Evolutionary conservation across 1,140 invertebrate species (phyloP).

Genomic region (Formica selysi): DNA sequence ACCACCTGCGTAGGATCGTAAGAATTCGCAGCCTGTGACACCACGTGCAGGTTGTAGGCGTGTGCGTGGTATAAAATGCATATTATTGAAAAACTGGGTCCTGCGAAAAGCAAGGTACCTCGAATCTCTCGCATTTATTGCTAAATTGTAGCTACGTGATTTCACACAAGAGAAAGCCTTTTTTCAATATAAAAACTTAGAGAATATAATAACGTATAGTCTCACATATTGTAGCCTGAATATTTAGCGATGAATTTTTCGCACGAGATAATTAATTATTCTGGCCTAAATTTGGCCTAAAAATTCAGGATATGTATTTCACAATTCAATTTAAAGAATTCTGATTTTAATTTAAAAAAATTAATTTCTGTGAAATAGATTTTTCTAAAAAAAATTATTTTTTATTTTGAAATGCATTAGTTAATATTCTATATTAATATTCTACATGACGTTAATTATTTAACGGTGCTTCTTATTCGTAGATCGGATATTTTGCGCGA

Average conservation of each 20-base stretch:
- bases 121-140: background rate
- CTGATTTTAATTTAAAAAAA: background rate
- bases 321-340: background rate
- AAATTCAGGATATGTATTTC: background rate
- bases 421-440: background rate
- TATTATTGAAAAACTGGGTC: conserved; percentile 53
- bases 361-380: background rate
- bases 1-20: conserved; percentile 44
- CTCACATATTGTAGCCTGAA: background rate
- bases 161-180: background rate
- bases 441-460: background rate
- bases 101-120: conserved; percentile 40
- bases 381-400: background rate
- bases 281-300: background rate
- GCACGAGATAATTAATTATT: background rate
- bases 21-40: conserved; percentile 37
- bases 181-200: background rate
- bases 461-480: background rate
- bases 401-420: background rate
- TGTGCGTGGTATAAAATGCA: conserved; percentile 39
- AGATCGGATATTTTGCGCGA: background rate
- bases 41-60: conserved; percentile 42
- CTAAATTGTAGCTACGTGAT: background rate
- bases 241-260: background rate
- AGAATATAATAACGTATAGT: background rate